A percentile compares a stretch with the other conserved stretches of the same genome.
Conservation (phyloP, 1,140 invertebrate species). For the Acromyrmex charruanus region DNA sequence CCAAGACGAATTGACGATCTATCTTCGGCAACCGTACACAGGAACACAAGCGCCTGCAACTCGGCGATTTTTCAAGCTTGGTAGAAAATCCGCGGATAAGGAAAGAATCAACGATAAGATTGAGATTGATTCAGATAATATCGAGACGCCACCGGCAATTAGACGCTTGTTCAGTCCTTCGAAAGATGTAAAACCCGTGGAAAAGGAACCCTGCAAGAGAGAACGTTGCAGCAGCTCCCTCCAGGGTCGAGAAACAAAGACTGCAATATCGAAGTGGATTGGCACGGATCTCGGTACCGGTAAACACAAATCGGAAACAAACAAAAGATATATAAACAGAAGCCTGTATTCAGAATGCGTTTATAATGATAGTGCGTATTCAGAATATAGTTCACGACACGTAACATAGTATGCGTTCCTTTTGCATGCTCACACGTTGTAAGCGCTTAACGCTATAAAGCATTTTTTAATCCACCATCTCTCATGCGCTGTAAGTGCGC, state of each 20-base stretch:
- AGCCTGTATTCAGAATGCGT: no score
- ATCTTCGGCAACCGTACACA: constrained; percentile 87
- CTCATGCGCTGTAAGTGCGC: no score
- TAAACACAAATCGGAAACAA: constrained; percentile 62
- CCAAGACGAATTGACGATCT: constrained; percentile 89
- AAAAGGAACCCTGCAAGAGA: constrained; percentile 85
- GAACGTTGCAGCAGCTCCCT: constrained; percentile 82
- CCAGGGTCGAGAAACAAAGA: constrained; percentile 78
- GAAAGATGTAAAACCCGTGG: constrained; percentile 88
- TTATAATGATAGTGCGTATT: no score
- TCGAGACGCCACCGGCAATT: constrained; percentile 94
- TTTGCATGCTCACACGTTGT: no score
- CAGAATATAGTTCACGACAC: no score
- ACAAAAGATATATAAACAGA: not conserved
- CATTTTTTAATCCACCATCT: no score
- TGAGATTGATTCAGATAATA: constrained; percentile 96
- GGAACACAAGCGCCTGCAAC: constrained; percentile 67
- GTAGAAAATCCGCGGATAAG: constrained; percentile 76
- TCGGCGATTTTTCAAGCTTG: constrained; percentile 77
- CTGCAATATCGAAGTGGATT: constrained; percentile 59
- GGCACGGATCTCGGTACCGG: constrained; percentile 83
- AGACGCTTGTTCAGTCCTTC: constrained; percentile 90
- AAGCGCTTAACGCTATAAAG: no score
- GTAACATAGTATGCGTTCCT: no score
- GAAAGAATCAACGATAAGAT: constrained; percentile 90